Conservation (phyloP, 2,113 vertebrate genomes). For the Seriola dumerili region DNA sequence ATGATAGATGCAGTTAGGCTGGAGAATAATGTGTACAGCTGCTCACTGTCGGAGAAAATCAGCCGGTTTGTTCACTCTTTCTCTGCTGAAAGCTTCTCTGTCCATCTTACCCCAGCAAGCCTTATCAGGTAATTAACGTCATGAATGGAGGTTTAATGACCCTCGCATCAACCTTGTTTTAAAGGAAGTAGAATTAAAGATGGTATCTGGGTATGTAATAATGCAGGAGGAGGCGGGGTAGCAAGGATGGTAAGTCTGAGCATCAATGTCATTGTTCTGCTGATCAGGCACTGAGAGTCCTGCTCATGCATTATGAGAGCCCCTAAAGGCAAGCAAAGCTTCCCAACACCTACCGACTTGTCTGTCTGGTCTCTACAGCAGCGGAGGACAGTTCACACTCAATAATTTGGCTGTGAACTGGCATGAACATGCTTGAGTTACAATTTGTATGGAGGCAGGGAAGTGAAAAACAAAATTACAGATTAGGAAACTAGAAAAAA, state of each 20-base stretch:
- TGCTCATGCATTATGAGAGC: conserved; percentile 66
- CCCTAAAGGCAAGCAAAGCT: conserved; percentile 55
- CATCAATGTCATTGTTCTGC: conserved; percentile 77
- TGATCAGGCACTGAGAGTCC: conserved; percentile 66
- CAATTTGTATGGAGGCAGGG: background rate
- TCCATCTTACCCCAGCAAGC: conserved; percentile 68
- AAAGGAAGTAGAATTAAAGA: conserved; percentile 83
- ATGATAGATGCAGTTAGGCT: conserved; percentile 14
- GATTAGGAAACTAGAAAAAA: background rate
- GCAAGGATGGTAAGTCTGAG: conserved; percentile 51
- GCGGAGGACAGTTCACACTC: conserved; percentile 22
- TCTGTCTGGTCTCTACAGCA: conserved; percentile 40
- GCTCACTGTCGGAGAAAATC: conserved; percentile 44
- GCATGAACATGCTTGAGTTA: conserved; percentile 15
- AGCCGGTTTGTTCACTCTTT: conserved; percentile 40
- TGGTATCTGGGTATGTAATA: conserved; percentile 80
- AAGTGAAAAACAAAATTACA: conserved; percentile 1
- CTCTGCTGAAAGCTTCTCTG: conserved; percentile 58
- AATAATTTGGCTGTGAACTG: conserved; percentile 47
- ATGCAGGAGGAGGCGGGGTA: conserved; percentile 51
- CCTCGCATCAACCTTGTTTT: conserved; percentile 79
- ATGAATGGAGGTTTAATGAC: conserved; percentile 83
- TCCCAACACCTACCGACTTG: conserved; percentile 50
- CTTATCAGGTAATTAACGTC: conserved; percentile 84
- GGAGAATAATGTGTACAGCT: conserved; percentile 36